Evolutionary conservation across 1,140 invertebrate genomes (phyloP).

Genomic region (Sitobion miscanthi): DNA sequence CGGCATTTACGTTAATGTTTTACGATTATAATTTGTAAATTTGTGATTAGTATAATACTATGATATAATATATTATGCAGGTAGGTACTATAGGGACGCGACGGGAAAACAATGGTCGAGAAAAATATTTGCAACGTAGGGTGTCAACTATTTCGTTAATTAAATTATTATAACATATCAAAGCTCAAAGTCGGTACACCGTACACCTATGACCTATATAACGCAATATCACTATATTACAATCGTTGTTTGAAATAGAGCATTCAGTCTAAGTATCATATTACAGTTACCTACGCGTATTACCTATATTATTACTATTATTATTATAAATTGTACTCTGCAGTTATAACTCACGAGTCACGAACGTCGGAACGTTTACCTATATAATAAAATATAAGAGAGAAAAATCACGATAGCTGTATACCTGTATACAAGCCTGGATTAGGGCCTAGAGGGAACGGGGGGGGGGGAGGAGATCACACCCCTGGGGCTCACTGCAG

Average conservation of each 20-base stretch:
- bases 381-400: background rate
- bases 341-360: background rate
- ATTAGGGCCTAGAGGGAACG: background rate
- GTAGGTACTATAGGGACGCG: background rate
- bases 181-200: background rate
- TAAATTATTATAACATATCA: background rate
- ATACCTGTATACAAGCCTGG: background rate
- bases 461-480: background rate
- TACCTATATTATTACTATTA: background rate
- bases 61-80: too few species aligned
- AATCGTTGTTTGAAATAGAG: background rate
- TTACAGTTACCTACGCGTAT: background rate
- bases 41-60: background rate
- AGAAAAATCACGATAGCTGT: background rate
- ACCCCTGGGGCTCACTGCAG: too few species aligned
- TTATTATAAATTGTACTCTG: background rate
- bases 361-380: background rate
- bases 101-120: background rate
- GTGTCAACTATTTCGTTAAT: background rate
- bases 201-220: background rate
- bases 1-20: too few species aligned
- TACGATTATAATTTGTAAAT: too few species aligned
- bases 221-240: background rate
- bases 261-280: background rate
- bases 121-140: background rate